A percentile compares a stretch with the other conserved stretches of the same genome.
Conservation (phyloP, 2,888 invertebrate genomes). For the Aporophyla nigra region DNA sequence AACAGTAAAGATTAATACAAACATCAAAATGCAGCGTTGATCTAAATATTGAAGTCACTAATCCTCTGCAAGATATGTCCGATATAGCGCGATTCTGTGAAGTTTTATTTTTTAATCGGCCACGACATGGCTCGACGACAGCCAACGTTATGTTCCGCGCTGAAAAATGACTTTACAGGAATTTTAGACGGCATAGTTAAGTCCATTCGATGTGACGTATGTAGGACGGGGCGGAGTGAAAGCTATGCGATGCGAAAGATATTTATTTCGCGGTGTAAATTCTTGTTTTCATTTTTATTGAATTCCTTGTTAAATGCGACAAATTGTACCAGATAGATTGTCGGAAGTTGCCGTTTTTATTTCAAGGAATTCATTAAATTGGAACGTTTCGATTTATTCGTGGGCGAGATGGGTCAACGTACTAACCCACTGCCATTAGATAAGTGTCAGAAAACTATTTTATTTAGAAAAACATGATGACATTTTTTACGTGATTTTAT, state of each 20-base stretch:
- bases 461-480: background rate
- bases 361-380: conserved; percentile 22
- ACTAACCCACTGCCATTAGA: background rate
- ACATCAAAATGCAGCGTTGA: conserved; percentile 51
- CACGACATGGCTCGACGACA: conserved; percentile 61
- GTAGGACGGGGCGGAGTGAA: conserved; percentile 34
- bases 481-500: conserved; percentile 3
- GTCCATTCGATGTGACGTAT: conserved; percentile 55
- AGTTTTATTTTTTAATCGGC: conserved; percentile 70
- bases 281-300: conserved; percentile 10
- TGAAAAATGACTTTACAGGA: conserved; percentile 81
- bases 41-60: conserved; percentile 61
- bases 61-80: conserved; percentile 51
- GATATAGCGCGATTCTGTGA: conserved; percentile 62
- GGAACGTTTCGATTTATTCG: conserved; percentile 22
- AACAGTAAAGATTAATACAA: conserved; percentile 61
- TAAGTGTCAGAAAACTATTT: conserved; percentile 6
- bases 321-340: conserved; percentile 23
- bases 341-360: conserved; percentile 29
- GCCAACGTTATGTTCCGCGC: conserved; percentile 59
- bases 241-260: conserved; percentile 41
- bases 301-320: conserved; percentile 33
- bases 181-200: conserved; percentile 67
- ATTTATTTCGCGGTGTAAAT: conserved; percentile 16
- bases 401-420: conserved; percentile 28